phyloP scores from a whole-genome alignment of 2,113 vertebrate species.

The Psettodes erumei region DNA sequence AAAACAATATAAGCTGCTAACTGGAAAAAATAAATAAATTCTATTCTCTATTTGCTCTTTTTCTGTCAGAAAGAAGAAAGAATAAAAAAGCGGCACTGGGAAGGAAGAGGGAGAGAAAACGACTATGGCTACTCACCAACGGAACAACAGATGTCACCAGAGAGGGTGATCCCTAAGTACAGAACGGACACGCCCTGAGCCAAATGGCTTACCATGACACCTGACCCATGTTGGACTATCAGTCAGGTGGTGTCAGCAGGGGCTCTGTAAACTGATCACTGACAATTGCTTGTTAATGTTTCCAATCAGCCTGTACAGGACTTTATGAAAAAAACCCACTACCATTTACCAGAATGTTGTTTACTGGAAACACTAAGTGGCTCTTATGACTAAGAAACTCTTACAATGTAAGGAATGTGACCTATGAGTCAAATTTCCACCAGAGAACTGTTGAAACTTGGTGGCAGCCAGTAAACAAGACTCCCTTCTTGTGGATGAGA shows the following conservation, averaged over 20 bases:
- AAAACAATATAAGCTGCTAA: neutral
- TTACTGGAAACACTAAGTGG: constrained; percentile 3
- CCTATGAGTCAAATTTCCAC: constrained; percentile 3
- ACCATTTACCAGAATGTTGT: neutral
- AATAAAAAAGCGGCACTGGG: constrained; percentile 52
- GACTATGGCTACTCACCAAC: constrained; percentile 41
- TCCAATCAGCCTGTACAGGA: neutral
- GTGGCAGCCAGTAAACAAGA: neutral
- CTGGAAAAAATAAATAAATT: neutral
- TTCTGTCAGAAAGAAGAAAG: constrained; percentile 59
- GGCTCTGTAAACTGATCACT: neutral
- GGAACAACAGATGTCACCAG: neutral
- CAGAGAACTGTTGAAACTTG: neutral
- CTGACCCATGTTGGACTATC: neutral
- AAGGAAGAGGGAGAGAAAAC: constrained; percentile 55
- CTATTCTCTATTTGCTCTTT: neutral
- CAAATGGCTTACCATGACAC: neutral
- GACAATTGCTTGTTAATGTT: neutral
- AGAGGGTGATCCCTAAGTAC: neutral
- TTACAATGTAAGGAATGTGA: neutral
- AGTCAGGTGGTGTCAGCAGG: neutral
- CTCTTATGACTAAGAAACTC: constrained; percentile 11
- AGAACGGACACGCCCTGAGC: neutral
- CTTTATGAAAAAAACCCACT: neutral
- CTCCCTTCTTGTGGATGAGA: neutral